phyloP scores from a whole-genome alignment of 2,113 vertebrate genomes.

The Cyphomyrus discorhynchus region DNA sequence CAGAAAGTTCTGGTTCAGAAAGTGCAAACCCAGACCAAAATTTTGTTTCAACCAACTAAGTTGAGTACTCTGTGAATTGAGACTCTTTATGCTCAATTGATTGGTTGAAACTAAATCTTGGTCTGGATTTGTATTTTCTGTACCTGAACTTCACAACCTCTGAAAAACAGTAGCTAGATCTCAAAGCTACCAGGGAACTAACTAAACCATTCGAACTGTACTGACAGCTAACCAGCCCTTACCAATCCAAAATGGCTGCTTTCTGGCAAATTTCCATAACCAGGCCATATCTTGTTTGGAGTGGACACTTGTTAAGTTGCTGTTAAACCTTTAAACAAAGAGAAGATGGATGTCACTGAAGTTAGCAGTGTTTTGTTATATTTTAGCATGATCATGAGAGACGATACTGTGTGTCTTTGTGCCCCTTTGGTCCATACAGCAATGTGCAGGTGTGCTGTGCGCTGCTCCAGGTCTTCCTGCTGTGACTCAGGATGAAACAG shows the following conservation, averaged over 20 bases:
- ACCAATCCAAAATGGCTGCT: constrained; percentile 62
- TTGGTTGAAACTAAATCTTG: too few relatives aligned
- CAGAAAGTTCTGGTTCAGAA: too few relatives aligned
- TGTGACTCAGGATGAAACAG: constrained; percentile 47
- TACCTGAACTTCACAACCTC: too few relatives aligned
- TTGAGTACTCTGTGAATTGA: too few relatives aligned
- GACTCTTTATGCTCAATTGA: too few relatives aligned
- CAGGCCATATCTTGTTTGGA: constrained; percentile 56
- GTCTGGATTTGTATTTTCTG: too few relatives aligned
- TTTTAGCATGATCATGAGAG: background rate
- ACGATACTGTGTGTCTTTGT: background rate
- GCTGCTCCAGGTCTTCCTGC: constrained; percentile 52
- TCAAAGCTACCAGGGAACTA: background rate
- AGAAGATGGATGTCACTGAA: background rate
- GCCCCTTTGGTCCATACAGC: constrained; percentile 37
- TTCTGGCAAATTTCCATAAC: constrained; percentile 60
- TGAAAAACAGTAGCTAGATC: background rate
- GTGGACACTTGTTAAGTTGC: constrained; percentile 55
- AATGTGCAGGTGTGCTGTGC: constrained; percentile 50
- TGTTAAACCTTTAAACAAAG: constrained; percentile 51
- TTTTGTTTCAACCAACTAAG: too few relatives aligned
- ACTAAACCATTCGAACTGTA: background rate
- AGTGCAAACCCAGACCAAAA: too few relatives aligned
- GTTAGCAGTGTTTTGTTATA: background rate
- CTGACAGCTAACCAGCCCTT: constrained; percentile 21